A percentile compares a stretch with the other conserved stretches of the same genome.
Conservation (phyloP, 2,888 invertebrate genomes). For the Drosophila macrospina region DNA sequence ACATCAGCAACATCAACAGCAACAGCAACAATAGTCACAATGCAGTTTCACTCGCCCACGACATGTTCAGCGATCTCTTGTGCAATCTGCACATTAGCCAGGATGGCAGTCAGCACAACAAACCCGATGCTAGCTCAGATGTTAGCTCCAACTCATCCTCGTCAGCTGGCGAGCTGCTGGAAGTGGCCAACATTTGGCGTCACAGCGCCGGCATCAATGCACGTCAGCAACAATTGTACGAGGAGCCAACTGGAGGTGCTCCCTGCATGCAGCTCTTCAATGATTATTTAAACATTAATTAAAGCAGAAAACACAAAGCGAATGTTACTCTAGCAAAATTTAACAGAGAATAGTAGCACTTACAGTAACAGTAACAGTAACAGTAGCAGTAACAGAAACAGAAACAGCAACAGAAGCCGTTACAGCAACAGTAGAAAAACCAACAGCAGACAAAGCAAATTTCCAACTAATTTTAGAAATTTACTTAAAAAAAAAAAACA, state of each 20-base stretch:
- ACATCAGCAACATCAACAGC: conserved; percentile 54
- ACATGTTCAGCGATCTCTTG: conserved; percentile 84
- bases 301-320: conserved; percentile 71
- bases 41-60: conserved; percentile 54
- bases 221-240: conserved; percentile 51
- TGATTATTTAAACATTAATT: conserved; percentile 88
- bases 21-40: conserved; percentile 45
- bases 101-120: conserved; percentile 43
- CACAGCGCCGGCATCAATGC: conserved; percentile 45
- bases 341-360: conserved; percentile 47
- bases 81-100: conserved; percentile 75
- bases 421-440: conserved; percentile 23
- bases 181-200: conserved; percentile 72
- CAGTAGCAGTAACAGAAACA: conserved; percentile 23
- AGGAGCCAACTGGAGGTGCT: conserved; percentile 60
- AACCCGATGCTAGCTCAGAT: conserved; percentile 62
- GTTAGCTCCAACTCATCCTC: conserved; percentile 79
- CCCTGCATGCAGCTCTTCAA: conserved; percentile 88
- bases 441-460: conserved; percentile 42
- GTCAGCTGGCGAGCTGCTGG: conserved; percentile 65
- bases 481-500: conserved; percentile 11
- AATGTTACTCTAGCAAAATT: conserved; percentile 68
- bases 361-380: conserved; percentile 31
- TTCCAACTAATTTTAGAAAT: conserved; percentile 45
- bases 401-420: conserved; percentile 24